Percentiles rank a stretch among this genome's conserved stretches.
Evolutionary conservation across 2,888 invertebrate species (phyloP).

Genomic region (Cantharis rufa): DNA sequence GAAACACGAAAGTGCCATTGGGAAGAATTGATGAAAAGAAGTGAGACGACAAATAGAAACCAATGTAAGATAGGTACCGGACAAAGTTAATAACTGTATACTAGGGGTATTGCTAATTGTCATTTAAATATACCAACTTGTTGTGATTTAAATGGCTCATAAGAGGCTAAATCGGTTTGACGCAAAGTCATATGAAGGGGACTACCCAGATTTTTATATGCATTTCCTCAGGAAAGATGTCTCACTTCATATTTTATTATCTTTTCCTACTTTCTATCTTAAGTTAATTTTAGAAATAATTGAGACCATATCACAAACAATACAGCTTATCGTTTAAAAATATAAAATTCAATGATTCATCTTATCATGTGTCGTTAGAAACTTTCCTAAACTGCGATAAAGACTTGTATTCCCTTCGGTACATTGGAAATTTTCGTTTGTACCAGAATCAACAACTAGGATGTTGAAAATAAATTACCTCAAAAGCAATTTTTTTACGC

Average conservation of each 20-base stretch:
- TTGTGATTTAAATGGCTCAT: conserved; percentile 40
- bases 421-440: not conserved
- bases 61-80: conserved; percentile 42
- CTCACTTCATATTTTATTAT: conserved; percentile 8
- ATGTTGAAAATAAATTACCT: no score
- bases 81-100: conserved; percentile 41
- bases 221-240: conserved; percentile 25
- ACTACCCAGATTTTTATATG: conserved; percentile 27
- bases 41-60: conserved; percentile 3
- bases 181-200: conserved; percentile 35
- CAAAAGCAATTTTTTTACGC: no score
- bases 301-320: not conserved
- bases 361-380: not conserved
- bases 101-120: conserved; percentile 43
- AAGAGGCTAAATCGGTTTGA: conserved; percentile 34
- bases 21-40: conserved; percentile 14
- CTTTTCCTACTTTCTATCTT: conserved; percentile 22
- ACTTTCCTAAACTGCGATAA: not conserved
- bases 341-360: not conserved
- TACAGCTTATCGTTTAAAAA: not conserved
- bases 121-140: conserved; percentile 40
- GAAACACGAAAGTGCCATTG: conserved; percentile 9
- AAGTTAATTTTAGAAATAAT: conserved; percentile 8
- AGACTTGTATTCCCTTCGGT: not conserved
- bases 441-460: no score